Evolutionary conservation across 2,797 vertebrate species (phyloP).

Genomic region (Xenentodon cancila): DNA sequence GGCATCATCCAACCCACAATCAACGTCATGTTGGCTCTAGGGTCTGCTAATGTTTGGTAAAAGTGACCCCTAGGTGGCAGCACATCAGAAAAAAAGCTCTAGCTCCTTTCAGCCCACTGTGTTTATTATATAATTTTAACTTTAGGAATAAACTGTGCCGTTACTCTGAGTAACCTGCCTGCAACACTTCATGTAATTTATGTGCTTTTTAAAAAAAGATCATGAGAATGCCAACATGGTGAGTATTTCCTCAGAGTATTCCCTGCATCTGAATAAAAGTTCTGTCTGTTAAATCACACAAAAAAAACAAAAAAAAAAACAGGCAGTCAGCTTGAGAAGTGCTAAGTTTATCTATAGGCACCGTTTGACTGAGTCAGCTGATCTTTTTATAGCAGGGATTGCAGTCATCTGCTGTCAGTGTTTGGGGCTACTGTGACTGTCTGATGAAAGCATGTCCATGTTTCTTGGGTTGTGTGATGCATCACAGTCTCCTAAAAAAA

Average conservation of each 20-base stretch:
- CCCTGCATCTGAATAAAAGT: not conserved
- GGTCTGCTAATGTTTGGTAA: not conserved
- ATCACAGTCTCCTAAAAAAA: constrained; percentile 11
- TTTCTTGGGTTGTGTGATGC: constrained; percentile 21
- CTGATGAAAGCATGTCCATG: constrained; percentile 41
- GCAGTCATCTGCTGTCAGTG: constrained; percentile 61
- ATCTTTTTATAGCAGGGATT: constrained; percentile 68
- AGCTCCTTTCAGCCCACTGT: not conserved
- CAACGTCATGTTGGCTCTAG: not conserved
- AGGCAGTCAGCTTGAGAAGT: constrained; percentile 13
- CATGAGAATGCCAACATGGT: constrained; percentile 7
- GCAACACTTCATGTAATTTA: not conserved
- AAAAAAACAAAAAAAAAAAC: constrained; percentile 12
- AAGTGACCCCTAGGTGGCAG: constrained; percentile 62
- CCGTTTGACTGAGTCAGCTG: constrained; percentile 61
- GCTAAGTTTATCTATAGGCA: constrained; percentile 62
- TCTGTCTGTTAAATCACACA: constrained; percentile 19
- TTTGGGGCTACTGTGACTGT: constrained; percentile 44
- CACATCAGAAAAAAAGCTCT: constrained; percentile 3
- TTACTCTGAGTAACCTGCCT: constrained; percentile 8
- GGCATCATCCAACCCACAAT: too few relatives aligned
- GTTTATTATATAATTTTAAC: not conserved
- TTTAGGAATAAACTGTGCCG: constrained; percentile 6
- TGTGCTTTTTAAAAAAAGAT: constrained; percentile 31
- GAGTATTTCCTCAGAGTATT: constrained; percentile 19